Percentiles rank a stretch among this genome's conserved stretches.
Conservation (phyloP, 2,797 vertebrate species). For the Sorex maritimensis region DNA sequence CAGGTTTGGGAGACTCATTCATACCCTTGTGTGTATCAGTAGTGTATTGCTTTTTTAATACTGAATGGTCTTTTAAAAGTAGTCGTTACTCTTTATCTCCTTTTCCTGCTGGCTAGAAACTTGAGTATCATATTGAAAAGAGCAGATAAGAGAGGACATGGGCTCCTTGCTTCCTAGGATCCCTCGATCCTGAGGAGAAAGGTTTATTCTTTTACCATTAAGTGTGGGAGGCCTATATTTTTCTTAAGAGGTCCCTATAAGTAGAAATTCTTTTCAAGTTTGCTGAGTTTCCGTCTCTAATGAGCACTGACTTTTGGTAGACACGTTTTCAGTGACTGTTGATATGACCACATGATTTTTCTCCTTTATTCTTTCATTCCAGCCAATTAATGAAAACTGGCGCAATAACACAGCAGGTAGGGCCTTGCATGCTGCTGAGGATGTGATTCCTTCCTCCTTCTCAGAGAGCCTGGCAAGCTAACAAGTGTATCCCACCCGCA, state of each 20-base stretch:
- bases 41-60: conserved; percentile 48
- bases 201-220: conserved; percentile 8
- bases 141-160: neutral
- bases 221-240: conserved; percentile 10
- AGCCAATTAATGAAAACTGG: no score
- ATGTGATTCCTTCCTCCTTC: no score
- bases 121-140: neutral
- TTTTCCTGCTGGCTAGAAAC: conserved; percentile 50
- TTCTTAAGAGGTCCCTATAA: conserved; percentile 8
- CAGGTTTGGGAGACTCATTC: conserved; percentile 44
- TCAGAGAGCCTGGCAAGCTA: no score
- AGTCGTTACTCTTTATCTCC: neutral
- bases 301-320: neutral
- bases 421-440: no score
- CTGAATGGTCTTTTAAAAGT: conserved; percentile 35
- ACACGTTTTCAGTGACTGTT: neutral
- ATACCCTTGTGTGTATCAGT: neutral
- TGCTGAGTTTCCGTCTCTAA: neutral
- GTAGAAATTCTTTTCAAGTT: conserved; percentile 13
- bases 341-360: neutral
- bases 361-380: neutral
- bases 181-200: neutral
- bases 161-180: neutral
- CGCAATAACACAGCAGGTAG: no score
- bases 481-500: no score